phyloP scores from a whole-genome alignment of 1,140 invertebrate species.

The Chrysoperla carnea region DNA sequence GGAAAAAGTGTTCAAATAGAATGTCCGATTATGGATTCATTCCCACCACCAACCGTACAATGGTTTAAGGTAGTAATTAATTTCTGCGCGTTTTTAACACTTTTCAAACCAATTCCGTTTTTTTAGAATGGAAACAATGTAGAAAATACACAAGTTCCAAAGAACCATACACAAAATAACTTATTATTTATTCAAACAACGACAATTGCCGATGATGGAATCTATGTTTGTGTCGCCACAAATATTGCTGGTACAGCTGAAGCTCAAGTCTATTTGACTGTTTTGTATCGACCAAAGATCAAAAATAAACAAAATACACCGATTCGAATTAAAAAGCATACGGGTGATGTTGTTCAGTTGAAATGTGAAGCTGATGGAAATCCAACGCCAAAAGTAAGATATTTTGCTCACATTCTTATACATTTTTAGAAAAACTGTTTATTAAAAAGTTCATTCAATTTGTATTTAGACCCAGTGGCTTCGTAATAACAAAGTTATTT shows the following conservation, averaged over 20 bases:
- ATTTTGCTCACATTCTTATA: no score
- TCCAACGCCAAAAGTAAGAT: conserved; percentile 25
- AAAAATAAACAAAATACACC: neutral
- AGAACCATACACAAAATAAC: no score
- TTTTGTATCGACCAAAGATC: neutral
- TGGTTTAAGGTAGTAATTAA: neutral
- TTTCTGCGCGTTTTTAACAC: neutral
- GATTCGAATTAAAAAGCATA: neutral
- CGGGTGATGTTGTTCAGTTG: conserved; percentile 7
- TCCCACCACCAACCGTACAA: neutral
- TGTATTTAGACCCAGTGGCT: no score
- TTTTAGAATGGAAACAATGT: neutral
- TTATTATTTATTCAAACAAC: no score
- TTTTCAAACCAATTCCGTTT: neutral
- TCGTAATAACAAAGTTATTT: no score
- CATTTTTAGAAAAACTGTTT: no score
- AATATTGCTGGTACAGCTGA: neutral
- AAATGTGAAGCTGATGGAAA: conserved; percentile 5
- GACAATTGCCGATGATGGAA: neutral
- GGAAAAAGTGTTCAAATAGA: neutral
- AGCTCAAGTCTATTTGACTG: neutral
- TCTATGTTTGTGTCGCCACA: neutral
- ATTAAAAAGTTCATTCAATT: no score
- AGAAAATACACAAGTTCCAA: no score
- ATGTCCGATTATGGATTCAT: neutral